Percentiles rank a stretch among this genome's conserved stretches.
Evolutionary conservation across 2,113 vertebrate species (phyloP).

Genomic region (Pluvialis apricaria): DNA sequence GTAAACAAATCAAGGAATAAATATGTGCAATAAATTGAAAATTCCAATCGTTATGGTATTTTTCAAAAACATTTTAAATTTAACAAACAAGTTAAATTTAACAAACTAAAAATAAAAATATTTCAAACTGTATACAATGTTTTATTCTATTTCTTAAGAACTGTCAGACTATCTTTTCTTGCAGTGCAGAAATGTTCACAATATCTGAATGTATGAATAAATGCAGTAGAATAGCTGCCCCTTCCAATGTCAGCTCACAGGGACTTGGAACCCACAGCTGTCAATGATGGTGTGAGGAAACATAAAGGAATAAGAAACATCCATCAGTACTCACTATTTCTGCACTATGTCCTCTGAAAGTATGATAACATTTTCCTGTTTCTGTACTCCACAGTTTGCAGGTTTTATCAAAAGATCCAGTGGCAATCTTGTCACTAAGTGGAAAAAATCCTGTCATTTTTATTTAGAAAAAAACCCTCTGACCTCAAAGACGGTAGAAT

Average conservation of each 20-base stretch:
- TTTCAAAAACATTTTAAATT: not conserved
- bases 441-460: not conserved
- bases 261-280: not conserved
- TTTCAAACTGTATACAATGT: not conserved
- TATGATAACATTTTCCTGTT: constrained; percentile 90
- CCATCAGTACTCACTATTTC: constrained; percentile 86
- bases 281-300: not conserved
- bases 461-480: not conserved
- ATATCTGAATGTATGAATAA: not conserved
- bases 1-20: not conserved
- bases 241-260: not conserved
- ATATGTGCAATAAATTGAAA: not conserved
- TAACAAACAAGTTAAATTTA: not conserved
- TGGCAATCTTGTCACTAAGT: constrained; percentile 93
- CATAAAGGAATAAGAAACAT: not conserved
- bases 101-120: not conserved
- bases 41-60: not conserved
- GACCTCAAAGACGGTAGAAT: not conserved
- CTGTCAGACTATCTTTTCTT: not conserved
- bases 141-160: not conserved
- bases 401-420: constrained; percentile 95
- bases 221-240: not conserved
- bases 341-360: constrained; percentile 87
- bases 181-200: not conserved
- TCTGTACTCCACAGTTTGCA: constrained; percentile 91